Evolutionary conservation across 2,113 vertebrate species (phyloP), one percentile per base, ranked within the genome.

Genomic region (Leuciscus idus): DNA sequence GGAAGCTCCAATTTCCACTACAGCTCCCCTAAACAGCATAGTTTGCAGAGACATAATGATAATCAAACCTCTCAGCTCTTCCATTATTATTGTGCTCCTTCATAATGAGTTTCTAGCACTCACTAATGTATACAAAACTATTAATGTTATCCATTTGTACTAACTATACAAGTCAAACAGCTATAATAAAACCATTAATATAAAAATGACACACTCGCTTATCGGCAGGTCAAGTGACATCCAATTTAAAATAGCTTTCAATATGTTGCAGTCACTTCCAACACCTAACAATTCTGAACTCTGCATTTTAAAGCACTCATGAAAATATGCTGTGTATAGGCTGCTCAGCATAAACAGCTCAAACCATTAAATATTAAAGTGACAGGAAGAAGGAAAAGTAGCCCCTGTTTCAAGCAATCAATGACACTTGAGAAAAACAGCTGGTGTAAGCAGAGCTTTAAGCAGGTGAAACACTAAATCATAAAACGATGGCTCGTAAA

Each of bases 381-480:
- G 79, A 70, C 80, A 82, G 46, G 62, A 70, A 73, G 30, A n/a
- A 5, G 12, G 7, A 15, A 83, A 73, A 43, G 66, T 83, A 57
- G 28, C 50, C 81, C 30, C 59, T 66, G 66, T 59, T 73, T 23
- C 1, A 72, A 80, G n/a, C 62, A 57, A 85, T 70, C 75, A 46
- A 68, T 55, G 33, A 6, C 59, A 70, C 52, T 43, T 15, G 8
- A 61, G 13, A 39, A 64, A 66, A 66, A 79, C 26, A 86, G 74
- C 52, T 70, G 28, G 46, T 74, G 26, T 52, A 73, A n/a, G 84
- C 39, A 88, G 64, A 68, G 46, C n/a, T 52, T 82, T 76, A 73
- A 80, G 57, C 26, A 74, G 68, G 33, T 59, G 59, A 66, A 84
- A 64, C 15, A 26, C 15, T 64, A 61, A 70, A 83, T 61, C 50